phyloP scores from a whole-genome alignment of 2,888 invertebrate species.

The Arge pagana region DNA sequence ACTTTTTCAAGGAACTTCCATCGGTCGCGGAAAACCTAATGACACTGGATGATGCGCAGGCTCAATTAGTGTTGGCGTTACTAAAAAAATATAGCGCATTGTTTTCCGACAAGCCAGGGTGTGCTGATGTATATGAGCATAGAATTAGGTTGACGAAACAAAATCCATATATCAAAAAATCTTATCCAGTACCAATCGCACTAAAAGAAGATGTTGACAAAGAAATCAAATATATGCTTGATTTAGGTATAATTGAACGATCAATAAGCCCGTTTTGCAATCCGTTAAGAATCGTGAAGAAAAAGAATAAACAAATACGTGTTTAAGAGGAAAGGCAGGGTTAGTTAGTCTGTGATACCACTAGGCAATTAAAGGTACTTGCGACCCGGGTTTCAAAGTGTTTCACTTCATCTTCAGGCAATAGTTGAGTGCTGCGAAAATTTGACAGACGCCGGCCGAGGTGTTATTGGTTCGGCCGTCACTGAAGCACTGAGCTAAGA shows the following conservation, averaged over 20 bases:
- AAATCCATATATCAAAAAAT: conserved; percentile 31
- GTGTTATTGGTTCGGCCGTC: no score
- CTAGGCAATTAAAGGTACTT: no score
- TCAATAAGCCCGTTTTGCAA: conserved; percentile 35
- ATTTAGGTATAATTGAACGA: conserved; percentile 36
- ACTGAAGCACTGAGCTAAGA: no score
- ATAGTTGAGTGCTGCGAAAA: no score
- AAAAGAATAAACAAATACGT: conserved; percentile 38
- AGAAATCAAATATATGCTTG: conserved; percentile 34
- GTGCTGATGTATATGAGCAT: conserved; percentile 35
- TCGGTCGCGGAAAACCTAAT: conserved; percentile 7
- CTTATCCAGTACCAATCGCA: conserved; percentile 40
- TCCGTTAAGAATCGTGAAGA: conserved; percentile 37
- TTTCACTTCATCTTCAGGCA: no score
- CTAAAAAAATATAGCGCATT: conserved; percentile 17
- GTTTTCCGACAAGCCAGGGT: conserved; percentile 36
- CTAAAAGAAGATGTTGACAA: conserved; percentile 32
- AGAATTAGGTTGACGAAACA: conserved; percentile 33
- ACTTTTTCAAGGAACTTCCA: conserved; percentile 6
- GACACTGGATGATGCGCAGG: not conserved
- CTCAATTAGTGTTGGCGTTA: not conserved
- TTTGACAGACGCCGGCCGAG: no score
- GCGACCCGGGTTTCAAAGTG: no score
- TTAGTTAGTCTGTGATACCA: no score
- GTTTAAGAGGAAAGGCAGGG: no score